Evolutionary conservation across 2,797 vertebrate genomes (phyloP).

Genomic region (Coendou prehensilis): DNA sequence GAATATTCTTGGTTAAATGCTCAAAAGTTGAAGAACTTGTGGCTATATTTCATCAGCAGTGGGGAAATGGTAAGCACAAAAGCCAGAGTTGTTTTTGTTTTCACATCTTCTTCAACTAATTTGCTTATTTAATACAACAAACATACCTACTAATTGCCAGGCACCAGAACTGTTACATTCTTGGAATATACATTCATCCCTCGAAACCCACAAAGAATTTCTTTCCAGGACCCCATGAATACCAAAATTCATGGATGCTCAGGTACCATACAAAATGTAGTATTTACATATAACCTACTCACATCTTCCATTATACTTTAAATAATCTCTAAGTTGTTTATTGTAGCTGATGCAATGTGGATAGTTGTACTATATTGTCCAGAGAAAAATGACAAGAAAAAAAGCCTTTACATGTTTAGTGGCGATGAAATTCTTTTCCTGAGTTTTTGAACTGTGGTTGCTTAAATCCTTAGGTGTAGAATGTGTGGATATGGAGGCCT

Average conservation of each 20-base stretch:
- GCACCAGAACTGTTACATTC: not conserved
- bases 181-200: not conserved
- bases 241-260: not conserved
- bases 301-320: not conserved
- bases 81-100: not conserved
- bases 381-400: not conserved
- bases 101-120: not conserved
- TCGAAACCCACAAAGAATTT: not conserved
- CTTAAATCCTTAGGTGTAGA: not conserved
- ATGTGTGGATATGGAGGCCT: not conserved
- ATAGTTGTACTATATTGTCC: not conserved
- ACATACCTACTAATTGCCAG: not conserved
- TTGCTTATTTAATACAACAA: not conserved
- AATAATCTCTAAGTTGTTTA: not conserved
- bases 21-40: not conserved
- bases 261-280: not conserved
- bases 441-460: not conserved
- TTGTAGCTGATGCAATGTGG: not conserved
- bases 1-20: not conserved
- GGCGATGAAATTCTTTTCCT: not conserved
- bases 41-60: not conserved
- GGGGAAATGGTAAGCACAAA: not conserved
- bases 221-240: not conserved
- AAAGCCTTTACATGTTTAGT: not conserved
- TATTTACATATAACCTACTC: not conserved